These are phyloP conservation scores for Pissodes strobi DNA, from an alignment of 1,140 invertebrate species.

Conservation along the genomic window DNA sequence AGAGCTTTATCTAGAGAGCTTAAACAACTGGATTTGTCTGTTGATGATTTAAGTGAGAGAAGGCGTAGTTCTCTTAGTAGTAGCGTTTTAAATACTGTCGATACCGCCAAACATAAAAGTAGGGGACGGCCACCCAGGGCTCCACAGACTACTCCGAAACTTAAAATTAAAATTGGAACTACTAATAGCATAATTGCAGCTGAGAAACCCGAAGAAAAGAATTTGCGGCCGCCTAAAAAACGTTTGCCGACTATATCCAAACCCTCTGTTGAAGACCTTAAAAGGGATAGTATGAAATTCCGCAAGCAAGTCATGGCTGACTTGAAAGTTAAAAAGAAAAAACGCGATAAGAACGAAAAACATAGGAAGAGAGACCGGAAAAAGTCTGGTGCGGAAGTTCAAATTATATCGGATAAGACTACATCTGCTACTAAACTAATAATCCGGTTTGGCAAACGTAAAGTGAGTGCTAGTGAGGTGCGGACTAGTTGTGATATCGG, in stretches of 20 bases:
- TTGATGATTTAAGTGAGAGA: conserved; percentile 55
- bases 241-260: conserved; percentile 23
- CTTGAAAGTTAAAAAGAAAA: conserved; percentile 67
- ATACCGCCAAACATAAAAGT: conserved; percentile 58
- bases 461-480: conserved; percentile 33
- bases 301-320: conserved; percentile 79
- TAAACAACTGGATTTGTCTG: conserved; percentile 58
- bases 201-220: conserved; percentile 57
- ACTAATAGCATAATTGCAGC: conserved; percentile 61
- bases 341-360: conserved; percentile 66
- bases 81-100: conserved; percentile 48
- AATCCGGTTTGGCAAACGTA: conserved; percentile 62
- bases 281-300: conserved; percentile 85
- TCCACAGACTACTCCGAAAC: conserved; percentile 65
- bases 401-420: conserved; percentile 64
- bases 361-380: conserved; percentile 71
- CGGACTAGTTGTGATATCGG: conserved; percentile 28
- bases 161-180: conserved; percentile 83
- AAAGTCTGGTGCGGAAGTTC: conserved; percentile 60
- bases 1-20: conserved; percentile 61
- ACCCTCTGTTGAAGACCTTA: conserved; percentile 76
- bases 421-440: conserved; percentile 69
- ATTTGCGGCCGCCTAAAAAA: conserved; percentile 60
- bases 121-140: conserved; percentile 59
- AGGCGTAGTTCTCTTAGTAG: conserved; percentile 57